Conservation (phyloP, 2,113 vertebrate species). For the Daubentonia madagascariensis region DNA sequence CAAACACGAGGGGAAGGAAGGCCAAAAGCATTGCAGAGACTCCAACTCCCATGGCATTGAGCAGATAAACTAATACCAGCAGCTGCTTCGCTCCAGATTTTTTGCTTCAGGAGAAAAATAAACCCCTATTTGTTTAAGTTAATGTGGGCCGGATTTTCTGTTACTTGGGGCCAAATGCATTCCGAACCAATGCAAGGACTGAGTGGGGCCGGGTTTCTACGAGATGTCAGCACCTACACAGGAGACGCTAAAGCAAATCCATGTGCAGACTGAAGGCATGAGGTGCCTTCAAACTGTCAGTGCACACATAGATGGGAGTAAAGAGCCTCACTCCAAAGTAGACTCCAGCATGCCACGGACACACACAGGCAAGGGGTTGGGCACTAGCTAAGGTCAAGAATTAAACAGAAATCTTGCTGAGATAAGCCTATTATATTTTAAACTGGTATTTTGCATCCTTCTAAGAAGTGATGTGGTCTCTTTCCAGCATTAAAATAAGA, state of each 20-base stretch:
- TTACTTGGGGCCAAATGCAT: not conserved
- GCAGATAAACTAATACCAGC: constrained; percentile 4
- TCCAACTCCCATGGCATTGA: not conserved
- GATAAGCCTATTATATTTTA: not conserved
- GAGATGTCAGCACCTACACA: not conserved
- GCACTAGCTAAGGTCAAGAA: not conserved
- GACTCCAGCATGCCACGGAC: not conserved
- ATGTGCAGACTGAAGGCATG: not conserved
- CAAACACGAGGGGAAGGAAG: not conserved
- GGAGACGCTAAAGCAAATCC: not conserved
- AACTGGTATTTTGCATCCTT: not conserved
- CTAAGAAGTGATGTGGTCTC: not conserved
- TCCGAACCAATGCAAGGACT: not conserved
- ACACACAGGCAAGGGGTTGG: too few species aligned
- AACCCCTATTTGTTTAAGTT: constrained; percentile 41
- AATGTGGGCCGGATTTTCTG: constrained; percentile 26
- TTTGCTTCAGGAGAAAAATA: not conserved
- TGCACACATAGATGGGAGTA: not conserved
- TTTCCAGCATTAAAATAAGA: not conserved
- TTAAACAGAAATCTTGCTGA: not conserved
- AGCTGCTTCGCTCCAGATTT: not conserved
- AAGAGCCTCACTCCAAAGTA: not conserved
- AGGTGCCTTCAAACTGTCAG: not conserved
- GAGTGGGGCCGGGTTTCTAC: not conserved
- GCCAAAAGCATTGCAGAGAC: not conserved